Evolutionary conservation across 2,888 invertebrate genomes (phyloP).

Genomic region (Pardosa pseudoannulata): DNA sequence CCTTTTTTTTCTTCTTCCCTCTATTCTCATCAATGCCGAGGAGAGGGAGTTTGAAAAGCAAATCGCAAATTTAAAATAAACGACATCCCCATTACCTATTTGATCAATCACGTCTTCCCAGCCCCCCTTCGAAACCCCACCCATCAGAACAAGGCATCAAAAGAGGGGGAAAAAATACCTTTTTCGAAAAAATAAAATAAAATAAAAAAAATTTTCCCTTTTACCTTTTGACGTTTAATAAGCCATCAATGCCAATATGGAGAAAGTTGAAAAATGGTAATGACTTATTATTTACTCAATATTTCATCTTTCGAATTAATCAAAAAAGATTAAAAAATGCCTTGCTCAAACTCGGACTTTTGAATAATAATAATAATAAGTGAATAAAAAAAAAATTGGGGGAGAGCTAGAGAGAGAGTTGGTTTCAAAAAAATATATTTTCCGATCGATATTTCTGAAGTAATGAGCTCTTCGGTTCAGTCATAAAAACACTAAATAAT

Average conservation of each 20-base stretch:
- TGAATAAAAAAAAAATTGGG: conserved; percentile 28
- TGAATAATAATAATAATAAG: conserved; percentile 65
- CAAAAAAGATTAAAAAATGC: conserved; percentile 53
- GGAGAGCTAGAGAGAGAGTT: neutral
- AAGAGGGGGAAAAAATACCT: conserved; percentile 14
- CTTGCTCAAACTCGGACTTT: conserved; percentile 52
- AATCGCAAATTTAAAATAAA: conserved; percentile 67
- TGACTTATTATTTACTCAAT: conserved; percentile 73
- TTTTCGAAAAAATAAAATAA: conserved; percentile 1
- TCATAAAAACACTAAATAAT: conserved; percentile 72
- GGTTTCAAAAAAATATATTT: conserved; percentile 30
- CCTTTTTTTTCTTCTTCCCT: neutral
- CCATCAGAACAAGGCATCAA: conserved; percentile 32
- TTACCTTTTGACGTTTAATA: conserved; percentile 64
- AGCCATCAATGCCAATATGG: conserved; percentile 72
- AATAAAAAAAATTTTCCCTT: conserved; percentile 27
- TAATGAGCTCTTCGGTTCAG: conserved; percentile 60
- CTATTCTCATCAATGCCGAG: conserved; percentile 7
- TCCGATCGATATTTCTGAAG: conserved; percentile 56
- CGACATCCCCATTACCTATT: conserved; percentile 71
- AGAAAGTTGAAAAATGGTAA: conserved; percentile 68
- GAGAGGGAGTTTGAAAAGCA: conserved; percentile 15
- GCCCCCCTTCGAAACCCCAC: conserved; percentile 45
- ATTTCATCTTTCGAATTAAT: conserved; percentile 72
- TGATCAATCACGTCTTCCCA: conserved; percentile 59